A percentile compares a stretch with the other conserved stretches of the same genome.
Evolutionary conservation across 2,888 invertebrate species (phyloP).

Genomic region (Portevinia maculata): DNA sequence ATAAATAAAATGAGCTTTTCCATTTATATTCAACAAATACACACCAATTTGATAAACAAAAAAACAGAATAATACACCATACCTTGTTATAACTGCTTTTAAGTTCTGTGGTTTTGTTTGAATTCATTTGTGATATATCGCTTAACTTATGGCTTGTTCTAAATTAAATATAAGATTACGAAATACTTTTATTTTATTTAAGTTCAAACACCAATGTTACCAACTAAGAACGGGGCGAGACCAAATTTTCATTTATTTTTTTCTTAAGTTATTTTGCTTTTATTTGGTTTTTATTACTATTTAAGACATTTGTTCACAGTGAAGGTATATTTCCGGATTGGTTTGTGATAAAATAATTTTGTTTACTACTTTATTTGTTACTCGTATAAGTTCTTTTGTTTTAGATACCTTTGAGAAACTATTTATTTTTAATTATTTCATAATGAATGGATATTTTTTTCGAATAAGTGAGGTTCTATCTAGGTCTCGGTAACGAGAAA

Average conservation of each 20-base stretch:
- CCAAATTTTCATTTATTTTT: conserved; percentile 3
- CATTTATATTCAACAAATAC: conserved; percentile 9
- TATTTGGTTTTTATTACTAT: conserved; percentile 16
- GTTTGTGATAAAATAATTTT: conserved; percentile 53
- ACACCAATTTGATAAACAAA: no score
- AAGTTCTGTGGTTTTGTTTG: conserved; percentile 20
- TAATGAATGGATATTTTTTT: not conserved
- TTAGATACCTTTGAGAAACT: conserved; percentile 22
- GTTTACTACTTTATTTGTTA: conserved; percentile 8
- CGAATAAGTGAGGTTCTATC: not conserved
- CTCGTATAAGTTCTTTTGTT: conserved; percentile 3
- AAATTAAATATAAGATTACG: conserved; percentile 20
- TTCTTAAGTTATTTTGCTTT: conserved; percentile 16
- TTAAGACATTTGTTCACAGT: conserved; percentile 20
- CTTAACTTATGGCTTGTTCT: conserved; percentile 12
- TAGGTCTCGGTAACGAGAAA: not conserved
- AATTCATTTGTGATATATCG: conserved; percentile 38
- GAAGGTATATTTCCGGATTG: conserved; percentile 41
- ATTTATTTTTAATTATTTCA: conserved; percentile 36
- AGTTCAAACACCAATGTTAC: not conserved
- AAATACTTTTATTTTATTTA: not conserved
- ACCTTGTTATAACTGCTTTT: conserved; percentile 3
- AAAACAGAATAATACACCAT: not conserved
- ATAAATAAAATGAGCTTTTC: conserved; percentile 10
- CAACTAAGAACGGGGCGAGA: conserved; percentile 9